phyloP scores from a whole-genome alignment of 2,797 vertebrate genomes.

The Tauraco hartlaubi region DNA sequence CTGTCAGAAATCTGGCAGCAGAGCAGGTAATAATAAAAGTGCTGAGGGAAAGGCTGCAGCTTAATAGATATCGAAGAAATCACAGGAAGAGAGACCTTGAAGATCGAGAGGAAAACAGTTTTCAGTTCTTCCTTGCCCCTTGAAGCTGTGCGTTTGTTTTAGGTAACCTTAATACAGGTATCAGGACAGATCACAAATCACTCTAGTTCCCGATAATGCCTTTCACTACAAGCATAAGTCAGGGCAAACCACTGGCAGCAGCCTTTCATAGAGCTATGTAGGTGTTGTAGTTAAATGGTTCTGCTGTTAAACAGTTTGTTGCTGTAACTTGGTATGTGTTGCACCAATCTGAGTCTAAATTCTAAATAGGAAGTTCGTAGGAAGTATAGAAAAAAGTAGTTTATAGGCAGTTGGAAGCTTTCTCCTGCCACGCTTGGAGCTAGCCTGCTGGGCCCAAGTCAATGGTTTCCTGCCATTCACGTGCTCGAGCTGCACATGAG shows the following conservation, averaged over 20 bases:
- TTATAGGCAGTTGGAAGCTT: neutral
- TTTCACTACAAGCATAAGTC: neutral
- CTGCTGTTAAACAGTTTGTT: neutral
- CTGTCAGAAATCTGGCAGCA: neutral
- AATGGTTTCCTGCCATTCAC: neutral
- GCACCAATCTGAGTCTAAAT: neutral
- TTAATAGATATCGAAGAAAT: neutral
- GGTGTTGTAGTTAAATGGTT: neutral
- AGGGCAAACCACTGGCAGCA: neutral
- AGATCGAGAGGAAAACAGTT: neutral
- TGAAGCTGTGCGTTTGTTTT: neutral
- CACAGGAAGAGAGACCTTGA: neutral
- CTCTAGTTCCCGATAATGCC: neutral
- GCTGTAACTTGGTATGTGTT: neutral
- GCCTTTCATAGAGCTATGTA: neutral
- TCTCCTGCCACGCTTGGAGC: neutral
- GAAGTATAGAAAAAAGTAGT: neutral
- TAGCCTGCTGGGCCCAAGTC: neutral
- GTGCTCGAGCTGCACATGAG: neutral
- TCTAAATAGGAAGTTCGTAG: neutral
- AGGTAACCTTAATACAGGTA: neutral
- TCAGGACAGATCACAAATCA: neutral
- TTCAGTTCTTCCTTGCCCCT: neutral
- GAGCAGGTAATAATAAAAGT: neutral
- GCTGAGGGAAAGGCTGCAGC: neutral